A percentile compares a stretch with the other conserved stretches of the same genome.
Conservation (phyloP, 2,113 vertebrate genomes). For the Taxidea taxus region DNA sequence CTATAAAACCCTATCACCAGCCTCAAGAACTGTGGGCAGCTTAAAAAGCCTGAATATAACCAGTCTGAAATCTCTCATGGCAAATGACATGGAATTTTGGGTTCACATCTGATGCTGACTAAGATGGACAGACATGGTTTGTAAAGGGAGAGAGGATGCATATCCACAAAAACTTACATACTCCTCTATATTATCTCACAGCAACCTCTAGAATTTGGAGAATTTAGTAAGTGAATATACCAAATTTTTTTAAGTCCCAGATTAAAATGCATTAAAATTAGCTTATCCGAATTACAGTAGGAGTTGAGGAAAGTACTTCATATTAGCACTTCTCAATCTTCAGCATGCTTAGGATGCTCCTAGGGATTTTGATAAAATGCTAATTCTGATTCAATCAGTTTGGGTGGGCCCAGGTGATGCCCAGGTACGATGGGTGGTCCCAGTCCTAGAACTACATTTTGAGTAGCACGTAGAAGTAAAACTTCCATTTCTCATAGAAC, state of each 20-base stretch:
- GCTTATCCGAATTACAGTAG: not conserved
- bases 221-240: not conserved
- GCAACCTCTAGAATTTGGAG: not conserved
- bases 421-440: not conserved
- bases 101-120: not conserved
- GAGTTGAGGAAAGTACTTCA: conserved; percentile 3
- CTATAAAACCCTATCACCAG: not conserved
- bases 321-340: not conserved
- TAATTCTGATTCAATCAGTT: not conserved
- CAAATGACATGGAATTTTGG: not conserved
- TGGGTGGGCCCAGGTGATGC: not conserved
- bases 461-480: not conserved
- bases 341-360: not conserved
- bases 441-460: not conserved
- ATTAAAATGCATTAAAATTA: conserved; percentile 1
- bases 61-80: not conserved
- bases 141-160: not conserved
- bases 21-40: not conserved
- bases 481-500: not conserved
- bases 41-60: not conserved
- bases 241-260: not conserved
- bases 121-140: not conserved
- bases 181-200: not conserved
- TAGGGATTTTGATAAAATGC: not conserved
- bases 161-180: not conserved